Evolutionary conservation across 1,140 invertebrate genomes (phyloP).

Genomic region (Halictus rubicundus): DNA sequence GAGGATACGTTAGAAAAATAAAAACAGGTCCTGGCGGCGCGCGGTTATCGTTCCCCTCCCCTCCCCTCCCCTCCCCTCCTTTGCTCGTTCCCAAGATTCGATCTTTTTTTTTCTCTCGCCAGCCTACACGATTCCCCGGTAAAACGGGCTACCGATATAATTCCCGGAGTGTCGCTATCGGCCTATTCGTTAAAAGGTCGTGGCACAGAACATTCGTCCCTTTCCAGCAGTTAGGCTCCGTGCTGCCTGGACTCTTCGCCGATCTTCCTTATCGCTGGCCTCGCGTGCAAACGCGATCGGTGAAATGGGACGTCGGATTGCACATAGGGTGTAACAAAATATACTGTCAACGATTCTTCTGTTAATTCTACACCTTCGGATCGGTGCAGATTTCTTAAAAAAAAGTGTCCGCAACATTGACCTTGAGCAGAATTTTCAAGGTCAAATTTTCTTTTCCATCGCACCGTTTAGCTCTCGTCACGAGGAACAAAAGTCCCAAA

Average conservation of each 20-base stretch:
- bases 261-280: conserved; percentile 43
- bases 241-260: no score
- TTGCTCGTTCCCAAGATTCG: conserved; percentile 21
- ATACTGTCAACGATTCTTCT: no score
- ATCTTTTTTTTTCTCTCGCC: conserved; percentile 9
- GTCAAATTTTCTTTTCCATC: no score
- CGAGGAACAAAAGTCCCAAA: no score
- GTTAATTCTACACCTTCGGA: no score
- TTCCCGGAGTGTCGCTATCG: conserved; percentile 45
- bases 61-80: no score
- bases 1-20: conserved; percentile 21
- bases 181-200: conserved; percentile 53
- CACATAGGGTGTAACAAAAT: no score
- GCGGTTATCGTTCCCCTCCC: conserved; percentile 35
- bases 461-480: no score
- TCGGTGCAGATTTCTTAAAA: no score
- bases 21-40: conserved; percentile 1
- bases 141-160: conserved; percentile 38
- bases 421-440: no score
- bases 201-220: neutral
- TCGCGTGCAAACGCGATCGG: neutral
- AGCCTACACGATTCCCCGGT: conserved; percentile 11
- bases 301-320: no score
- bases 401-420: no score
- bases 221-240: conserved; percentile 11